Conservation (phyloP, 2,888 invertebrate species). For the Sphaeridia pumilis region DNA sequence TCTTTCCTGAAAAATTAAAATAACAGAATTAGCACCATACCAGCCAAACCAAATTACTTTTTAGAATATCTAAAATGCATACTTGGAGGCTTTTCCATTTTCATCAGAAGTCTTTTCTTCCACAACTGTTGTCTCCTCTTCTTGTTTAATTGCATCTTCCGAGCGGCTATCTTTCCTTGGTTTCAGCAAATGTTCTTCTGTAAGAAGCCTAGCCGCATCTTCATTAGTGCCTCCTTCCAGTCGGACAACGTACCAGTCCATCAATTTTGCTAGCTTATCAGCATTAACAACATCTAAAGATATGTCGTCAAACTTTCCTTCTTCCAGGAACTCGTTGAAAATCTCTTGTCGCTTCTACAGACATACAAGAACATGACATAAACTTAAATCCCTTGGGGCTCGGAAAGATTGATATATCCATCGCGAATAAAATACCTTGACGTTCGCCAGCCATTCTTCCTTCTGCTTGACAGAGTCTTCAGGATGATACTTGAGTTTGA, state of each 20-base stretch:
- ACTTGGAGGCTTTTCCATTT: slow-evolving; percentile 13
- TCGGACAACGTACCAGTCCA: slow-evolving; percentile 94
- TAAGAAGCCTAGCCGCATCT: slow-evolving; percentile 31
- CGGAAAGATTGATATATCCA: neutral
- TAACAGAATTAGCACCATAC: neutral
- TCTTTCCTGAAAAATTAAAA: neutral
- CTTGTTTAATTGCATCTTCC: slow-evolving; percentile 10
- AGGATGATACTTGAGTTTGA: slow-evolving; percentile 97
- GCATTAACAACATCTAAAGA: slow-evolving; percentile 72
- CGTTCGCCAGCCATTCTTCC: slow-evolving; percentile 67
- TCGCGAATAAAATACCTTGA: slow-evolving; percentile 51
- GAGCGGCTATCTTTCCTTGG: neutral
- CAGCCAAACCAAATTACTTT: neutral
- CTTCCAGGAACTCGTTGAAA: slow-evolving; percentile 69
- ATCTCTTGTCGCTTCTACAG: slow-evolving; percentile 72
- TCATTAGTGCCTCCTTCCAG: slow-evolving; percentile 78
- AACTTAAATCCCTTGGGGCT: neutral
- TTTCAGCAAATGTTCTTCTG: slow-evolving; percentile 25
- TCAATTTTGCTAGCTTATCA: slow-evolving; percentile 62
- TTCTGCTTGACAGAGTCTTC: slow-evolving; percentile 84
- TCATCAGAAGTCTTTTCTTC: slow-evolving; percentile 41
- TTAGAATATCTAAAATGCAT: neutral
- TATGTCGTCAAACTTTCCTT: slow-evolving; percentile 59
- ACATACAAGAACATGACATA: slow-evolving; percentile 9
- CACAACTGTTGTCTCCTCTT: slow-evolving; percentile 45